Base-by-base conservation (phyloP, 2,888 invertebrate genomes). In the Diarsia mendica region DNA sequence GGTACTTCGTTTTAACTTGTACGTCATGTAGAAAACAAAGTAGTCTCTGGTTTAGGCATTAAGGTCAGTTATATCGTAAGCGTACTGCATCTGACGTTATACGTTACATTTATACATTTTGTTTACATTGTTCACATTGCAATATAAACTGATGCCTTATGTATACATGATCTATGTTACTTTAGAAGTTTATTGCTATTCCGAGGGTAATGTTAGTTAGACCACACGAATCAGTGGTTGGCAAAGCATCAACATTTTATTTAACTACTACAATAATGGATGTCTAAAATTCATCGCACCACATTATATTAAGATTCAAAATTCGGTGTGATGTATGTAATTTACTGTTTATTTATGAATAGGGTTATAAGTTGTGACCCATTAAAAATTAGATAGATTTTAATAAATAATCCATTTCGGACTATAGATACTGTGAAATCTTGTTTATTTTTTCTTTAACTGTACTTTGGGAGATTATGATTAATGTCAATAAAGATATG, bases 401-500 rank as follows among this genome's bases (percentile, higher is more conserved):
- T 84, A 88, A 90, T 73, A 89, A 90, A 86, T 87, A 85, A 86
- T 83, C 68, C 70, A 63, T 85, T 87, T 85, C 72, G 82, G 83
- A 85, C 83, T 87, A 84, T 87, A 84, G 83, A 85, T 85, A 87
- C 86, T 88, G 87, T 87, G 86, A 90, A 88, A 86, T 79, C 87
- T 89, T 92, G 93, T 93, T 88, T 88, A 92, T 93, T 93, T 92
- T 88, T 93, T 91, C 88, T 92, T 87, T 89, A 86, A 91, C 89
- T 93, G 92, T 94, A 94, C 90, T 93, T 84, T 93, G 92, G 91
- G 89, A 93, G 92, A 93, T 94, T 92, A 89, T 93, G 92, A 93
- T 94, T 92, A 89, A 91, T 93, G 93, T 94, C 93, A 95, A 94
- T 95, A 95, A 95, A 95, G 81, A 85, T 88, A 90, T 90, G 85